Base-by-base conservation (phyloP, 2,888 invertebrate species). In the Microplitis deprimator region DNA sequence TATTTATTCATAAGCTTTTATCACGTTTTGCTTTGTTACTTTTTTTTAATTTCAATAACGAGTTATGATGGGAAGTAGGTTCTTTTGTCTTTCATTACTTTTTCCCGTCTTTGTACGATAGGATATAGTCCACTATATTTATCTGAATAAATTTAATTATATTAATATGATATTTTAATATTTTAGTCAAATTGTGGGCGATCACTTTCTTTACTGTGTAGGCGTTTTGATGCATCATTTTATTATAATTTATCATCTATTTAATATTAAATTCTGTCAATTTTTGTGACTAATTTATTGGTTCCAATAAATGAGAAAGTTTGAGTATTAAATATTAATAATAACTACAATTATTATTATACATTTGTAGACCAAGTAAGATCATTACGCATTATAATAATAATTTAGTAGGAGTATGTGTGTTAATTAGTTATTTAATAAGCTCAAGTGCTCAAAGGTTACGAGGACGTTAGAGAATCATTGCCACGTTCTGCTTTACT, bases 381-480 rank as follows among this genome's bases (percentile, higher is more conserved):
- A 29, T 29, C 29, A 6, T 13, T 5, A 50, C 50, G 50, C 13
- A 50, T 50, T 50, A 29, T 2, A 29, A 29, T 29, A 29, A 29
- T 29, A 0, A 29, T 29, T 29, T 29, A 3, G 69, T 50, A 82
- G 82, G 77, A 79, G 82, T 80, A 78, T 80, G 81, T 75, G 73
- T 79, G 68, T 80, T 86, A 84, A 86, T 87, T 85, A 85, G 81
- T 80, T 78, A 79, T 78, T 79, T 84, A 84, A 85, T 82, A 82
- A 80, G 84, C 84, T 87, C 83, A 85, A 87, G 79, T 83, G 81
- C 78, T 74, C 71, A 79, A 81, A 84, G 71, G 84, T 85, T 85
- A 81, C 77, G 38, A 74, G 73, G 78, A 71, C 82, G 13, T 29
- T 83, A 82, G 84, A 84, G 85, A 62, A 62, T 62, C 62, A 62